A percentile compares a stretch with the other conserved stretches of the same genome.
phyloP scores from a whole-genome alignment of 2,113 vertebrate species.

The Grantiella picta region DNA sequence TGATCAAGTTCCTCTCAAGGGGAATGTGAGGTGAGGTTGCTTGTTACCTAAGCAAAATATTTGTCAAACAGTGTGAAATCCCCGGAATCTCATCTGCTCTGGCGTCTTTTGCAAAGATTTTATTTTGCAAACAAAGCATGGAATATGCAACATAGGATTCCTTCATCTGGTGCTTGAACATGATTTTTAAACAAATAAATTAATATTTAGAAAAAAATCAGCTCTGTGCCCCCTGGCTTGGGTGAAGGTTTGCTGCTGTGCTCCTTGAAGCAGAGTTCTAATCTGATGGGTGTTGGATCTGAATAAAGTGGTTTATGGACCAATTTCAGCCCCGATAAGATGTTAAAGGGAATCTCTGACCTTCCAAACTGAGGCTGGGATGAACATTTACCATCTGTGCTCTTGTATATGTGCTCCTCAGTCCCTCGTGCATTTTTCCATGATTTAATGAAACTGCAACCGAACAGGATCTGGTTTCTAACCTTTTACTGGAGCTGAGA shows the following conservation, averaged over 20 bases:
- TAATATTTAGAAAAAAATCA: background rate
- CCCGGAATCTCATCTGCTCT: background rate
- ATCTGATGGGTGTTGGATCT: background rate
- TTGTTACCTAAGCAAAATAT: background rate
- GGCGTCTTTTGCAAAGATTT: background rate
- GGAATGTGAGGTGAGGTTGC: background rate
- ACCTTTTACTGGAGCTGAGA: background rate
- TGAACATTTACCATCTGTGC: background rate
- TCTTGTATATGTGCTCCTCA: background rate
- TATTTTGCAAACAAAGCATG: background rate
- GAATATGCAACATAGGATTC: background rate
- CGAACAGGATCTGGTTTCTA: background rate
- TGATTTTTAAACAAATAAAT: background rate
- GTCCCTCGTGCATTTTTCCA: background rate
- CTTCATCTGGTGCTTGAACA: background rate
- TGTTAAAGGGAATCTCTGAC: background rate
- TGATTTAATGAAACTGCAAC: background rate
- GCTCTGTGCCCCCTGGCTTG: too few species aligned
- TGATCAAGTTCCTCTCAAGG: background rate
- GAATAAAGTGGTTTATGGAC: background rate
- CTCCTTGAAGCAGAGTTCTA: background rate
- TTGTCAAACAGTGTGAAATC: background rate
- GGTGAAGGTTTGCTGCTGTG: background rate
- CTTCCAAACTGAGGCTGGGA: background rate
- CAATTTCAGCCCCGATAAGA: background rate